Base-by-base conservation (phyloP, 2,113 vertebrate genomes). In the Leiothrix lutea region DNA sequence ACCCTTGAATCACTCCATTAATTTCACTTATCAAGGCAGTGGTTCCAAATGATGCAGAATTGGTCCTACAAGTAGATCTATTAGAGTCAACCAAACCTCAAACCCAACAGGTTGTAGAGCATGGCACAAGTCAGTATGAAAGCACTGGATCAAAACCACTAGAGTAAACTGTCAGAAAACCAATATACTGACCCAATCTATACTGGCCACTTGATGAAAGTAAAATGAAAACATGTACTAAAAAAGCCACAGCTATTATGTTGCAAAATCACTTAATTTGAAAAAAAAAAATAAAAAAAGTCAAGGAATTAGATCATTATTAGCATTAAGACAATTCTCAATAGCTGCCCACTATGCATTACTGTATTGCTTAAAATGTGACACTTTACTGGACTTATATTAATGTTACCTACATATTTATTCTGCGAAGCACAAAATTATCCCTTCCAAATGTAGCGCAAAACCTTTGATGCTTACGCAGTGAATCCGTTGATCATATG, bases 401-500 rank as follows among this genome's bases (percentile, higher is more conserved):
- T 95, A 96, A 97, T 54, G 95, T 97, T 97, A 97, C 96, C 97
- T 97, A 97, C 97, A 95, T 97, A 97, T 96, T 96, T 96, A 97
- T 91, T 97, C 95, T 95, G 94, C 74, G 91, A 92, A 92, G 93
- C 91, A 96, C 94, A 96, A 96, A 96, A 95, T 96, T 94, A 97
- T 94, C 94, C 53, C 92, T 96, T 97, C 96, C 96, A 81, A 97
- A 94, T 94, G 96, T 97, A 97, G 95, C 80, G 64, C 95, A 95
- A 97, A 97, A 97, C 96, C 97, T 88, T 67, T 95, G 92, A 92
- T 86, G 97, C 99, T 99, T 97, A 99, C 99, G 98, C 99, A 12
- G 99, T 99, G 96, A 99, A 99, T 83, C 99, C 99, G 54, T 99
- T 99, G 95, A 99, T 98, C 99, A 99, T 99, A 94, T 99, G 99